These are phyloP conservation scores for Tinamus guttatus DNA, from an alignment of 2,113 vertebrate species.

Conservation along the genomic window DNA sequence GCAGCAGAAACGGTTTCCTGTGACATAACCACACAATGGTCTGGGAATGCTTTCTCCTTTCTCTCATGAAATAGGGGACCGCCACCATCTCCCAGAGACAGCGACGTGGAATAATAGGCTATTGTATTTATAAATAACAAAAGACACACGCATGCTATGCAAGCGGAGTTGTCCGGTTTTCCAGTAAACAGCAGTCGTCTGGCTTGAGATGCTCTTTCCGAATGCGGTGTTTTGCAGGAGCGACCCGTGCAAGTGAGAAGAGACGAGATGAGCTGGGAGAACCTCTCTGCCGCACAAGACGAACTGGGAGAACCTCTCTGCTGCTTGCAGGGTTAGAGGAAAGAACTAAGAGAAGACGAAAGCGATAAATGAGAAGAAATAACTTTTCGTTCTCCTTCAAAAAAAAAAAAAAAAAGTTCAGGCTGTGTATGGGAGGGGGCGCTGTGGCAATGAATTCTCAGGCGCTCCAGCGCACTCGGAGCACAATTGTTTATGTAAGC, in stretches of 20 bases:
- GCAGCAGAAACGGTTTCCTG: conserved; percentile 52
- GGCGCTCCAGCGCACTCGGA: neutral
- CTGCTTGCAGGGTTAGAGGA: neutral
- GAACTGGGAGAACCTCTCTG: neutral
- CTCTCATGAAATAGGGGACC: conserved; percentile 44
- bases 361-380: neutral
- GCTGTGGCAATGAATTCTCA: conserved; percentile 76
- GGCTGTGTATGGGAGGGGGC: conserved; percentile 74
- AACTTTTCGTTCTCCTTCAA: conserved; percentile 33
- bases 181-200: neutral
- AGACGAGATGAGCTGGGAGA: neutral
- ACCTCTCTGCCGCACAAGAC: rapidly evolving
- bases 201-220: neutral
- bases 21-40: conserved; percentile 57
- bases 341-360: neutral
- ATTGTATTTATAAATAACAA: conserved; percentile 67
- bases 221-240: neutral
- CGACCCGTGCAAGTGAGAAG: neutral
- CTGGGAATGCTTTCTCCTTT: conserved; percentile 60
- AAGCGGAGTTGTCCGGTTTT: conserved; percentile 25
- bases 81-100: conserved; percentile 60
- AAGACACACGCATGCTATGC: conserved; percentile 30
- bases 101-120: conserved; percentile 57
- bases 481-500: neutral
- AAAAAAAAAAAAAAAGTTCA: neutral